Percentiles rank a stretch among this genome's conserved stretches.
These are phyloP conservation scores for Gastrophysa polygoni DNA, from an alignment of 2,888 invertebrate species.

Conservation along the genomic window DNA sequence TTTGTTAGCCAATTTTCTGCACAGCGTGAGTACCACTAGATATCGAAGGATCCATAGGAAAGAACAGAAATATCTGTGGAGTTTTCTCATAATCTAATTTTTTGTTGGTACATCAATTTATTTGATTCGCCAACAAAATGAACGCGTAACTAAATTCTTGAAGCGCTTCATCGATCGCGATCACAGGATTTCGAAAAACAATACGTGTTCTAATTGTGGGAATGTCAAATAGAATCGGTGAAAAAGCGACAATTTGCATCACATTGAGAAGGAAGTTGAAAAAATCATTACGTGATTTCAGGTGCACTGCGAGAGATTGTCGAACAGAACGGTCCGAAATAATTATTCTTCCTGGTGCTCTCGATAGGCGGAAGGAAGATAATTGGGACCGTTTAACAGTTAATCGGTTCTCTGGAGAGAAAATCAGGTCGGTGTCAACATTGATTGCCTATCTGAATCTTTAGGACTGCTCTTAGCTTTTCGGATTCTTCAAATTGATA, in stretches of 20 bases:
- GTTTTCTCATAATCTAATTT: too few species aligned
- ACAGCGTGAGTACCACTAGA: too few species aligned
- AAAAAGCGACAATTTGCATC: slow-evolving; percentile 35
- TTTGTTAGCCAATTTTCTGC: too few species aligned
- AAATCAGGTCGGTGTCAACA: slow-evolving; percentile 16
- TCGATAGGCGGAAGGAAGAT: slow-evolving; percentile 32
- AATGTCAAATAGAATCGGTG: slow-evolving; percentile 30
- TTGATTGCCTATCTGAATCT: neutral
- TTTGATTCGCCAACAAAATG: neutral
- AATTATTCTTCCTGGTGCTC: slow-evolving; percentile 37
- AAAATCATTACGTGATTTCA: slow-evolving; percentile 38
- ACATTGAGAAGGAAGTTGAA: slow-evolving; percentile 34
- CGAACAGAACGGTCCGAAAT: slow-evolving; percentile 40
- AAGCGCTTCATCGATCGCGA: neutral
- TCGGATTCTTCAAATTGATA: too few species aligned
- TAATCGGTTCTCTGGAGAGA: slow-evolving; percentile 33
- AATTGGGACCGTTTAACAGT: slow-evolving; percentile 33
- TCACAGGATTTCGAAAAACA: neutral
- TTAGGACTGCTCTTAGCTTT: too few species aligned
- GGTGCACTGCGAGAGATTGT: slow-evolving; percentile 32
- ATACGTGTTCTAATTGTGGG: slow-evolving; percentile 31
- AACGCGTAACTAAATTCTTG: neutral
- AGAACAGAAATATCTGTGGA: too few species aligned
- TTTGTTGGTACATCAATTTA: neutral
- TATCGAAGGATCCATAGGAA: too few species aligned